These are phyloP conservation scores for Notospermus geniculatus DNA, from an alignment of 1,140 invertebrate genomes.

Conservation along the genomic window DNA sequence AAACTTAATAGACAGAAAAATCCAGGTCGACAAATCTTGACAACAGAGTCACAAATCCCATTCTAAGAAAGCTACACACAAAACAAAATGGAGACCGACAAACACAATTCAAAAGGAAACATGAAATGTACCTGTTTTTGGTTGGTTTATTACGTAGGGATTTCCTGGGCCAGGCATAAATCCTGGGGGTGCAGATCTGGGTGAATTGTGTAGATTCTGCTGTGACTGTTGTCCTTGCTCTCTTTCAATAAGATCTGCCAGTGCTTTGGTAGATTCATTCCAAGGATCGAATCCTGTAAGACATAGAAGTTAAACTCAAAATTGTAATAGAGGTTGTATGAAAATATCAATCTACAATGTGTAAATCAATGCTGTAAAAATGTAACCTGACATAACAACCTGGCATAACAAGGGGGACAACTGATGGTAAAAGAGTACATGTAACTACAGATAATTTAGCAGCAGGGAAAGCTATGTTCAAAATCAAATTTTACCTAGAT, in stretches of 20 bases:
- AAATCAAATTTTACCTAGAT: conserved; percentile 41
- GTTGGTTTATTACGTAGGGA: background rate
- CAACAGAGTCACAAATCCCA: too few species aligned
- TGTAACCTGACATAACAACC: too few species aligned
- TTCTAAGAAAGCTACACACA: too few species aligned
- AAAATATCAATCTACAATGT: background rate
- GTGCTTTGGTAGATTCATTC: conserved; percentile 89
- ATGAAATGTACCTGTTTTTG: conserved; percentile 6
- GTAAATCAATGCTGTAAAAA: too few species aligned
- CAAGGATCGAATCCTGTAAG: conserved; percentile 85
- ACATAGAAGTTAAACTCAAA: conserved; percentile 1
- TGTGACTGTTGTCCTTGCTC: conserved; percentile 47
- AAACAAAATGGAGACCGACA: too few species aligned
- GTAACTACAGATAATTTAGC: too few species aligned
- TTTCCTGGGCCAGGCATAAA: background rate
- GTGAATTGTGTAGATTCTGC: conserved; percentile 25
- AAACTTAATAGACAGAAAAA: too few species aligned
- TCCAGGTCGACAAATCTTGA: too few species aligned
- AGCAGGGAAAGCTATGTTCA: too few species aligned
- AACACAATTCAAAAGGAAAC: too few species aligned
- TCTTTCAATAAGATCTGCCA: conserved; percentile 90
- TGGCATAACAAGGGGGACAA: too few species aligned
- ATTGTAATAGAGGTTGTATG: background rate
- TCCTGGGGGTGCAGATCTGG: conserved; percentile 18
- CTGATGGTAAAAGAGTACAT: too few species aligned